Conservation (phyloP, 2,113 vertebrate genomes). For the Channa argus region DNA sequence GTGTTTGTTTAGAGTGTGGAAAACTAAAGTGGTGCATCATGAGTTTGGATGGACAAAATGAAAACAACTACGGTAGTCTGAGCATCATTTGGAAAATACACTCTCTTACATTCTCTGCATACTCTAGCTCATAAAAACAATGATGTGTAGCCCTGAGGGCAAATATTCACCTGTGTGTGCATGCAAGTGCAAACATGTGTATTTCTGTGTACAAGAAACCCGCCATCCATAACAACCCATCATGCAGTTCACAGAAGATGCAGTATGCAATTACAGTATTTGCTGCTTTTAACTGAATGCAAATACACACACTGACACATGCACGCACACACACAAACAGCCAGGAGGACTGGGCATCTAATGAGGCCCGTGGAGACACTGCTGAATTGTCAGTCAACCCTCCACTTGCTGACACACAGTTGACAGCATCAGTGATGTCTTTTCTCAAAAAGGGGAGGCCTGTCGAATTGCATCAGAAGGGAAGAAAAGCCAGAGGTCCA, state of each 20-base stretch:
- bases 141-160: slow-evolving; percentile 63
- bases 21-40: slow-evolving; percentile 18
- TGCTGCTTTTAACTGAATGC: slow-evolving; percentile 66
- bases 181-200: slow-evolving; percentile 41
- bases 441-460: slow-evolving; percentile 75
- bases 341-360: slow-evolving; percentile 78
- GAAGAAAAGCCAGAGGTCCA: slow-evolving; percentile 62
- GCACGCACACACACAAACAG: slow-evolving; percentile 57
- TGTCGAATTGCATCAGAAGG: slow-evolving; percentile 78
- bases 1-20: background rate
- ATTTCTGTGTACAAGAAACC: slow-evolving; percentile 47
- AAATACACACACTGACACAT: slow-evolving; percentile 52
- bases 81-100: slow-evolving; percentile 39
- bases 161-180: slow-evolving; percentile 63
- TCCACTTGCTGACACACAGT: slow-evolving; percentile 82
- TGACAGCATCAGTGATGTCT: slow-evolving; percentile 83
- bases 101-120: slow-evolving; percentile 44
- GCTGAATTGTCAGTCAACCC: slow-evolving; percentile 83
- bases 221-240: slow-evolving; percentile 56
- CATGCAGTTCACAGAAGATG: slow-evolving; percentile 53
- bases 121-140: slow-evolving; percentile 55
- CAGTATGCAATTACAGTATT: slow-evolving; percentile 54
- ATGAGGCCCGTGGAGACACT: slow-evolving; percentile 85
- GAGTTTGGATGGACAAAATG: slow-evolving; percentile 27
- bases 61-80: background rate